phyloP scores from a whole-genome alignment of 2,113 vertebrate genomes.

The Pithys albifrons region DNA sequence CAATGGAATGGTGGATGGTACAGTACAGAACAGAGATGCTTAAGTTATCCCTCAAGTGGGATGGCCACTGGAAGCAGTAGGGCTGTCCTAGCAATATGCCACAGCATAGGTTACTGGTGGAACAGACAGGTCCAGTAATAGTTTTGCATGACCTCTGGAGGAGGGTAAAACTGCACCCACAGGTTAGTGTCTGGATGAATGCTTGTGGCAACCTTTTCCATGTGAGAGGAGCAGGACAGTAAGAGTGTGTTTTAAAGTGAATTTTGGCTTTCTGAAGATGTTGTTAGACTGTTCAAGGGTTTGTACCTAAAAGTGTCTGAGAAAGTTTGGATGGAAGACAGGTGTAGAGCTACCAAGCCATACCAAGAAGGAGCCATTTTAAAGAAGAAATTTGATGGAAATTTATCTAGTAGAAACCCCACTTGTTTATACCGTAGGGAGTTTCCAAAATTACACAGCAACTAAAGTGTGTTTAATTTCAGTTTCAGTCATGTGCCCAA shows the following conservation, averaged over 20 bases:
- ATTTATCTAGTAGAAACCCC: background rate
- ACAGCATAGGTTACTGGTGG: background rate
- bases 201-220: background rate
- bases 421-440: background rate
- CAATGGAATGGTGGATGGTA: background rate
- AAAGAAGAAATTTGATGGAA: background rate
- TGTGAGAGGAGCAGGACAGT: background rate
- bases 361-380: background rate
- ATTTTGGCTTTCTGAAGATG: background rate
- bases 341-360: background rate
- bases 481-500: background rate
- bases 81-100: background rate
- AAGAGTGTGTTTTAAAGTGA: background rate
- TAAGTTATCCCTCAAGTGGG: background rate
- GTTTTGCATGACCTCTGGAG: background rate
- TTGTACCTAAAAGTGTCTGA: background rate
- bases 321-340: background rate
- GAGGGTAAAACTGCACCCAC: background rate
- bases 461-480: background rate
- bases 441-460: background rate
- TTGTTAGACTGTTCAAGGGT: background rate
- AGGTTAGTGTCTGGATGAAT: background rate
- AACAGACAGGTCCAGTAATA: background rate
- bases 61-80: background rate
- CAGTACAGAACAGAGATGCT: background rate